A percentile compares a stretch with the other conserved stretches of the same genome.
Evolutionary conservation across 2,888 invertebrate genomes (phyloP).

Genomic region (Endomychus coccineus): DNA sequence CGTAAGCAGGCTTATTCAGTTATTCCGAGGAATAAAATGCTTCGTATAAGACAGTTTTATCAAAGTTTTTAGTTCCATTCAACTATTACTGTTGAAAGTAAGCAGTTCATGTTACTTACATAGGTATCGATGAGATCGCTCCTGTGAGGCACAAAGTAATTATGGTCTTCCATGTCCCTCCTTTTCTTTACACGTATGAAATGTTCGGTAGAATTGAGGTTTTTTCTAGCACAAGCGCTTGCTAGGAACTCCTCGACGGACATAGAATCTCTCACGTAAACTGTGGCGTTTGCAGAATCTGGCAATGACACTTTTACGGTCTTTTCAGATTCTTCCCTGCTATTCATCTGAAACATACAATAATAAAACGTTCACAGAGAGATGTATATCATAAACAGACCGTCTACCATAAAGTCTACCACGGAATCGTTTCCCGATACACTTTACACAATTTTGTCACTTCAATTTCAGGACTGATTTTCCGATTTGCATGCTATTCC

Average conservation of each 20-base stretch:
- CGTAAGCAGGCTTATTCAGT: no score
- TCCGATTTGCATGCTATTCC: no score
- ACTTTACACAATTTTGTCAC: no score
- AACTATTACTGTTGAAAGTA: no score
- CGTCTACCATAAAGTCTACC: no score
- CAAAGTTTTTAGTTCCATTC: no score
- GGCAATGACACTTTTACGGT: slow-evolving; percentile 85
- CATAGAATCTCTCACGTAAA: slow-evolving; percentile 85
- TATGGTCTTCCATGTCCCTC: slow-evolving; percentile 90
- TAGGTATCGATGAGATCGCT: slow-evolving; percentile 92
- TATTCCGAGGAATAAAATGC: no score
- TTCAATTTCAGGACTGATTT: no score
- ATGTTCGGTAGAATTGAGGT: slow-evolving; percentile 89
- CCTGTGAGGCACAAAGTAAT: slow-evolving; percentile 92
- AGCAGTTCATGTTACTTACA: slow-evolving; percentile 66
- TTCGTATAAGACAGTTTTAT: no score
- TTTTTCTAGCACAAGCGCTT: slow-evolving; percentile 84
- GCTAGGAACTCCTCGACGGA: slow-evolving; percentile 93
- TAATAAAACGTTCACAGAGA: slow-evolving; percentile 16
- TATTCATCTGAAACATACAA: slow-evolving; percentile 61
- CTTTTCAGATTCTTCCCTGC: slow-evolving; percentile 80
- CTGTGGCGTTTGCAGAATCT: slow-evolving; percentile 73
- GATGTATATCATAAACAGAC: no score
- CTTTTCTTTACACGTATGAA: slow-evolving; percentile 92
- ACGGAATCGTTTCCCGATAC: no score